Percentiles rank a stretch among this genome's conserved stretches.
Evolutionary conservation across 2,113 vertebrate species (phyloP).

Genomic region (Vidua macroura): DNA sequence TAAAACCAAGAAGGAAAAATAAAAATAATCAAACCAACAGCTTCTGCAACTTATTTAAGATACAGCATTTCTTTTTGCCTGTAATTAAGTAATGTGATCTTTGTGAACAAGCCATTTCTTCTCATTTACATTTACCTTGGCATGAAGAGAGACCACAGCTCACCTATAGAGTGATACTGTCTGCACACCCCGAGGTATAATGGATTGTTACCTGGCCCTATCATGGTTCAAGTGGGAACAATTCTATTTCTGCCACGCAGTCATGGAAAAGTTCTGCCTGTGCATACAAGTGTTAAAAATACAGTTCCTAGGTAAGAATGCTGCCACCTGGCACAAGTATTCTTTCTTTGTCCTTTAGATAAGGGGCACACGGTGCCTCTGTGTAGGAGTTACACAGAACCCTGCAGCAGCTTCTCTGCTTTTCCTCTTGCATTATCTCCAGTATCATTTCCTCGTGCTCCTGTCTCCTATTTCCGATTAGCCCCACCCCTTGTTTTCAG

Average conservation of each 20-base stretch:
- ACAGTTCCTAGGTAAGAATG: neutral
- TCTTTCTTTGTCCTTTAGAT: neutral
- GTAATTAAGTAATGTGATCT: neutral
- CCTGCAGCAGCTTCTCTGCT: neutral
- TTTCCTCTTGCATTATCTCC: neutral
- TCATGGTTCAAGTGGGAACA: neutral
- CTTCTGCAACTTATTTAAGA: neutral
- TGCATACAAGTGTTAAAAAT: neutral
- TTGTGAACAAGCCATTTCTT: neutral
- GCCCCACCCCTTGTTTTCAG: neutral
- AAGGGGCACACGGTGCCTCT: neutral
- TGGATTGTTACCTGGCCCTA: neutral
- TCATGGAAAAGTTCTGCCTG: neutral
- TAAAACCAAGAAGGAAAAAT: neutral
- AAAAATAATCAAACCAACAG: neutral
- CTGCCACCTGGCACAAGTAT: neutral
- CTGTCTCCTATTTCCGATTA: neutral
- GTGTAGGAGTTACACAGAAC: neutral
- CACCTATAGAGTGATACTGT: neutral
- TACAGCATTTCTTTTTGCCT: neutral
- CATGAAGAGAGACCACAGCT: neutral
- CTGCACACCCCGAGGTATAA: neutral
- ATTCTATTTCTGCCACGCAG: neutral
- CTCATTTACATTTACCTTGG: neutral
- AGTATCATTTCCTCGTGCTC: rapidly evolving